These are phyloP conservation scores for Globia sparganii DNA, from an alignment of 2,888 invertebrate genomes.

Conservation along the genomic window DNA sequence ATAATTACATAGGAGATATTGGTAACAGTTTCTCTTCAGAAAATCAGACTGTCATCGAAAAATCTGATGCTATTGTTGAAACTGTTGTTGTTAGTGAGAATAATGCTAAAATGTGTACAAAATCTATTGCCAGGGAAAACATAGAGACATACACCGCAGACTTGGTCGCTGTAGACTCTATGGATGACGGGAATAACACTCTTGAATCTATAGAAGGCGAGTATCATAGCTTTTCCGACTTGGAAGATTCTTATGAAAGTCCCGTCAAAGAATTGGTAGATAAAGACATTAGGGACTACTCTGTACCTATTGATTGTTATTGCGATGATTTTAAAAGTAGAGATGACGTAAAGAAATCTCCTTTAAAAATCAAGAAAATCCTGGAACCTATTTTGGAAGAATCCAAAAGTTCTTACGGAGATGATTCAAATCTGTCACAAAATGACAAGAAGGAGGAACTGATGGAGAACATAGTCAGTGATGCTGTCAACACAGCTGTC, in stretches of 20 bases:
- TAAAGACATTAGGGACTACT: slow-evolving; percentile 88
- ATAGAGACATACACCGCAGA: slow-evolving; percentile 69
- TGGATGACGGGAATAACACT: slow-evolving; percentile 69
- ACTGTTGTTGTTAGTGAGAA: slow-evolving; percentile 34
- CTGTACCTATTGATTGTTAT: slow-evolving; percentile 86
- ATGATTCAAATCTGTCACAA: slow-evolving; percentile 76
- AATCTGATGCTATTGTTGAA: slow-evolving; percentile 44
- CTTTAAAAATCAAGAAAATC: slow-evolving; percentile 73
- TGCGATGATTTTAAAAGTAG: slow-evolving; percentile 81
- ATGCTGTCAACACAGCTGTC: slow-evolving; percentile 49
- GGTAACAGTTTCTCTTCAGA: slow-evolving; percentile 80
- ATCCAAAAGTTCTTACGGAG: slow-evolving; percentile 84
- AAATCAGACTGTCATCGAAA: slow-evolving; percentile 79
- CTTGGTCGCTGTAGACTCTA: slow-evolving; percentile 58
- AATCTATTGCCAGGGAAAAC: slow-evolving; percentile 29
- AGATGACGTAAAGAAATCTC: slow-evolving; percentile 77
- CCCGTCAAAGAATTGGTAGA: slow-evolving; percentile 86
- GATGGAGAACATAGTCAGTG: slow-evolving; percentile 40
- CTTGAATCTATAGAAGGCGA: slow-evolving; percentile 82
- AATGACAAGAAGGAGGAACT: slow-evolving; percentile 52
- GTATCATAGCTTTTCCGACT: slow-evolving; percentile 87
- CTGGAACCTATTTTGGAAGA: slow-evolving; percentile 88
- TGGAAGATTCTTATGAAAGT: slow-evolving; percentile 84
- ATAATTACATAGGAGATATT: slow-evolving; percentile 83
- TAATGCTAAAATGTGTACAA: slow-evolving; percentile 25